These are phyloP conservation scores for Caenorhabditis afra DNA, from an alignment of 2,888 invertebrate genomes.

Conservation along the genomic window DNA sequence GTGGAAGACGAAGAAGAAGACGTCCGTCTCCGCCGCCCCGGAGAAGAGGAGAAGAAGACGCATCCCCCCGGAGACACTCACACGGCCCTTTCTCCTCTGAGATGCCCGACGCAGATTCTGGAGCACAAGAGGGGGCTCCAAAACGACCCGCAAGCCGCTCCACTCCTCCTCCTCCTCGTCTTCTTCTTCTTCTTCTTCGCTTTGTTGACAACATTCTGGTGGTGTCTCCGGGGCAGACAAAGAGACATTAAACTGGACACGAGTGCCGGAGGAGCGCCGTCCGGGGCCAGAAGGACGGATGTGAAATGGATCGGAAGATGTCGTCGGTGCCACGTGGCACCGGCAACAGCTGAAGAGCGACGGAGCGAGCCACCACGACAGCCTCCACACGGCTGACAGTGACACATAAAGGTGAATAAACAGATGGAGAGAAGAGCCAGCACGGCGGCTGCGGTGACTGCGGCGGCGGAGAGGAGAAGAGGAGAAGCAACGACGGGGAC, in stretches of 20 bases:
- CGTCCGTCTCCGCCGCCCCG: not conserved
- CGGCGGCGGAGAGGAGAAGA: slow-evolving; percentile 9
- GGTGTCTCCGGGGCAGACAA: slow-evolving; percentile 48
- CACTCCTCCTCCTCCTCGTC: slow-evolving; percentile 12
- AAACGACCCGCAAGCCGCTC: slow-evolving; percentile 17
- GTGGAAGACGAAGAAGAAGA: not conserved
- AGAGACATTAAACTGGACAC: slow-evolving; percentile 54
- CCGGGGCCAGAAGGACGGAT: slow-evolving; percentile 18
- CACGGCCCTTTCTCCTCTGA: slow-evolving; percentile 25
- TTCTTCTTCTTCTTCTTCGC: slow-evolving; percentile 12
- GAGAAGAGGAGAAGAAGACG: slow-evolving; percentile 43
- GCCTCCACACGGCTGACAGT: slow-evolving; percentile 32
- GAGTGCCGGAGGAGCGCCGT: not conserved
- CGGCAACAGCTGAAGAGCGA: not conserved
- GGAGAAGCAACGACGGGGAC: slow-evolving; percentile 3
- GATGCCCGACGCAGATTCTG: slow-evolving; percentile 54
- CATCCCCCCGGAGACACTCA: slow-evolving; percentile 56
- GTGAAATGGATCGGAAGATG: slow-evolving; percentile 38
- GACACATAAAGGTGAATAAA: slow-evolving; percentile 58
- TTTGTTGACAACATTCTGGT: slow-evolving; percentile 57
- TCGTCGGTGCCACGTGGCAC: not conserved
- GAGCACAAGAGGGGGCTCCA: slow-evolving; percentile 38
- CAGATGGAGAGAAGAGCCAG: slow-evolving; percentile 31
- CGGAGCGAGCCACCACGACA: not conserved
- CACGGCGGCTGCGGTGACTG: not conserved